These are phyloP conservation scores for Bruchidius siliquastri DNA, from an alignment of 2,888 invertebrate genomes.

Conservation along the genomic window DNA sequence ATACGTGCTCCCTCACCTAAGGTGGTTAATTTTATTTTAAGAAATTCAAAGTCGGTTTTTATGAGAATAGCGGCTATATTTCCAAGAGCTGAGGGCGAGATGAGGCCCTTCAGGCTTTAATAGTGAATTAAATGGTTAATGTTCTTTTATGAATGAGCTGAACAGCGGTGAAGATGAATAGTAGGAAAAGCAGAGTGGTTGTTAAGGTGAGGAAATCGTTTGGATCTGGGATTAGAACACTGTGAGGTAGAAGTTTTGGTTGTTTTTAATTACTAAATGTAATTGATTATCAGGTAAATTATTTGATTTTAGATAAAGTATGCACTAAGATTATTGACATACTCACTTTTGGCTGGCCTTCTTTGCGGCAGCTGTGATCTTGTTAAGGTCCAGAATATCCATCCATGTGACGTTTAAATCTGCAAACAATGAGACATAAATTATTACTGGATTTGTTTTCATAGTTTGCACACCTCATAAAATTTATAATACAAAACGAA, in stretches of 20 bases:
- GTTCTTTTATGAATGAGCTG: not conserved
- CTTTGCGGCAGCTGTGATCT: conserved; percentile 33
- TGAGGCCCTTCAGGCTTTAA: not conserved
- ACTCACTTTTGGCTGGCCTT: conserved; percentile 43
- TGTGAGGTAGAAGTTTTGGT: too few species aligned
- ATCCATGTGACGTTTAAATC: conserved; percentile 44
- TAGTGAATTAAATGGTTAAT: not conserved
- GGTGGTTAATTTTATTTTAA: not conserved
- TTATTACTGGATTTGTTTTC: too few species aligned
- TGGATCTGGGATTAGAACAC: not conserved
- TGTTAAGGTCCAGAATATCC: conserved; percentile 47
- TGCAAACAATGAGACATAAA: conserved; percentile 35
- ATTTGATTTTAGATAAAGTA: too few species aligned
- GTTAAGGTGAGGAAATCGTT: not conserved
- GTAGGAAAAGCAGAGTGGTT: not conserved
- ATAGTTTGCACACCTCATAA: too few species aligned
- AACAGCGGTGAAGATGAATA: not conserved
- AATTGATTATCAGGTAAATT: too few species aligned
- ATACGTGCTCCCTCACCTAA: not conserved
- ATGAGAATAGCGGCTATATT: not conserved
- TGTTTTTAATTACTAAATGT: too few species aligned
- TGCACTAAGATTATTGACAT: too few species aligned
- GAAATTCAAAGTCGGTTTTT: not conserved
- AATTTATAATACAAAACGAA: too few species aligned
- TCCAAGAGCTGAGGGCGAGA: not conserved